Evolutionary conservation across 2,888 invertebrate species (phyloP).

Genomic region (Cosmopolites sordidus): DNA sequence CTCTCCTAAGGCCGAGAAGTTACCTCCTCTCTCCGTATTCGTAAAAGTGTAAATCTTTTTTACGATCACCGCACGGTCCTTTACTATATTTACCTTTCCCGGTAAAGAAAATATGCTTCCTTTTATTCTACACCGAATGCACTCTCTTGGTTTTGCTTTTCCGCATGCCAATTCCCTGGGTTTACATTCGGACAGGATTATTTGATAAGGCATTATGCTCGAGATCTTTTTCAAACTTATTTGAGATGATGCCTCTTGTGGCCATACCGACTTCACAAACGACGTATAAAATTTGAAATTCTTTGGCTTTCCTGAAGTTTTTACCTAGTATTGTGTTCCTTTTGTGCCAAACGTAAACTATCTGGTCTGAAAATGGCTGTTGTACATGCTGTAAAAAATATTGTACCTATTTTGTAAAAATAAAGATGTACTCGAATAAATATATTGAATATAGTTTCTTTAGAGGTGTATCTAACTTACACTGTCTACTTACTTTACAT

Average conservation of each 20-base stretch:
- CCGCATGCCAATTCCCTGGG: not conserved
- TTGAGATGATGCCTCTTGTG: not conserved
- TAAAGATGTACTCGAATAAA: too few species aligned
- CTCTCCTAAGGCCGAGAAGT: not conserved
- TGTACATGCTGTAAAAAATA: too few species aligned
- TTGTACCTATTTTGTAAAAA: too few species aligned
- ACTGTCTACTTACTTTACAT: too few species aligned
- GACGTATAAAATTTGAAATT: not conserved
- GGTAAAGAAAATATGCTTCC: not conserved
- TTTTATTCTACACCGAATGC: not conserved
- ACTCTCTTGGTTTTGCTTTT: not conserved
- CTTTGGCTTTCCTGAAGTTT: too few species aligned
- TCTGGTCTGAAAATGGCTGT: too few species aligned
- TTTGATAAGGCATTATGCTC: constrained; percentile 1
- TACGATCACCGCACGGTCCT: not conserved
- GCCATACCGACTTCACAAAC: not conserved
- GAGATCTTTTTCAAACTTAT: not conserved
- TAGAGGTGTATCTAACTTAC: too few species aligned
- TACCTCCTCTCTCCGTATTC: not conserved
- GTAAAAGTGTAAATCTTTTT: not conserved
- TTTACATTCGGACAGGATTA: constrained; percentile 2
- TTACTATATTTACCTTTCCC: constrained; percentile 1
- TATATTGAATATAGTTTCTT: too few species aligned
- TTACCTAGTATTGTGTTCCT: too few species aligned
- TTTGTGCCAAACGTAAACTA: too few species aligned